Conservation (phyloP, 2,113 vertebrate genomes). For the Forbesichthys agassizii region DNA sequence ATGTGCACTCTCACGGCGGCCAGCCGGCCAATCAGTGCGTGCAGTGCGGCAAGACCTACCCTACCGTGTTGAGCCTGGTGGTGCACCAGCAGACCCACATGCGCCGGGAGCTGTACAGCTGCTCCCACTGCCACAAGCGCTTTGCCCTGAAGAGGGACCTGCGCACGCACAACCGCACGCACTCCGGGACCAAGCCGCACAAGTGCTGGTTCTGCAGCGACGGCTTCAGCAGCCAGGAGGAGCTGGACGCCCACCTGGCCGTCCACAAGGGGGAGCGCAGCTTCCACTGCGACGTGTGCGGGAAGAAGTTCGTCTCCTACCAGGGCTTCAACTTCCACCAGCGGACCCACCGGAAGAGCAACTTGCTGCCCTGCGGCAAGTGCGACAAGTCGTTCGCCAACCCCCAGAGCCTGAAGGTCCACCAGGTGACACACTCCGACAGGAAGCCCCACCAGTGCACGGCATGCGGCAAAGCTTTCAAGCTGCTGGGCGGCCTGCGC, state of each 20-base stretch:
- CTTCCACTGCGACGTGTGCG: slow-evolving; percentile 49
- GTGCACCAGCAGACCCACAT: slow-evolving; percentile 61
- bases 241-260: slow-evolving; percentile 43
- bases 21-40: slow-evolving; percentile 58
- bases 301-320: slow-evolving; percentile 62
- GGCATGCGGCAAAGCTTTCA: slow-evolving; percentile 58
- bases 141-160: slow-evolving; percentile 60
- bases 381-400: slow-evolving; percentile 59
- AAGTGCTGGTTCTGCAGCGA: slow-evolving; percentile 65
- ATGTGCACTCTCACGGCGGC: slow-evolving; percentile 40
- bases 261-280: slow-evolving; percentile 47
- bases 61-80: slow-evolving; percentile 50
- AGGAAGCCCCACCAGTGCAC: slow-evolving; percentile 53
- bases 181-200: slow-evolving; percentile 59
- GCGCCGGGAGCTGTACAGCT: slow-evolving; percentile 44
- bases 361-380: slow-evolving; percentile 42
- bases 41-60: slow-evolving; percentile 59
- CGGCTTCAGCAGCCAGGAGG: slow-evolving; percentile 35
- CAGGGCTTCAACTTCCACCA: slow-evolving; percentile 66
- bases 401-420: slow-evolving; percentile 59
- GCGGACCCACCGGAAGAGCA: slow-evolving; percentile 28
- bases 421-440: slow-evolving; percentile 58
- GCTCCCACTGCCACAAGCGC: slow-evolving; percentile 54
- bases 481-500: slow-evolving; percentile 55
- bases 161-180: slow-evolving; percentile 60